A percentile compares a stretch with the other conserved stretches of the same genome.
Evolutionary conservation across 2,888 invertebrate species (phyloP).

Genomic region (Drosophila algonquin): DNA sequence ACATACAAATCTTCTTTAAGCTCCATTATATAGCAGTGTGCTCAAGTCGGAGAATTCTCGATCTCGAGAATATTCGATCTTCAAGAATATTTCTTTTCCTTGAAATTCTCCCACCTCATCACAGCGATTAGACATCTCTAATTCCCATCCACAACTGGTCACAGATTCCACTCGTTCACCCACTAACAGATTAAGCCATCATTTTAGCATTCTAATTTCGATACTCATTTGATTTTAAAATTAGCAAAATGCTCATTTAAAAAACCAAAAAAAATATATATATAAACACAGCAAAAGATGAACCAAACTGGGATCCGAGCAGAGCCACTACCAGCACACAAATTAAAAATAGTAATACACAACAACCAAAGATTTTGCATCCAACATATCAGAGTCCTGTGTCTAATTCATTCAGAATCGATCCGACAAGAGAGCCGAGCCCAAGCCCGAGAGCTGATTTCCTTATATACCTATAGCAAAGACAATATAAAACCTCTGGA

Average conservation of each 20-base stretch:
- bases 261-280: conserved; percentile 8
- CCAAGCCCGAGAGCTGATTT: conserved; percentile 34
- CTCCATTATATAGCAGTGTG: neutral
- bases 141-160: conserved; percentile 25
- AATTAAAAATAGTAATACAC: conserved; percentile 56
- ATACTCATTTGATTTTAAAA: conserved; percentile 42
- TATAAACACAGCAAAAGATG: conserved; percentile 14
- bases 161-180: conserved; percentile 23
- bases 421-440: conserved; percentile 13
- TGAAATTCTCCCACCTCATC: no score
- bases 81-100: neutral
- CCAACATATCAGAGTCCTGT: conserved; percentile 36
- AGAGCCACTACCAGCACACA: conserved; percentile 62
- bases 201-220: conserved; percentile 33
- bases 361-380: conserved; percentile 83
- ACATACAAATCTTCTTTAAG: conserved; percentile 1
- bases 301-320: conserved; percentile 56
- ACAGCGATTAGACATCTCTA: no score
- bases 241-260: conserved; percentile 67
- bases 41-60: neutral
- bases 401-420: conserved; percentile 56
- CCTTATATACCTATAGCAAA: conserved; percentile 3
- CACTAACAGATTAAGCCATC: conserved; percentile 9
- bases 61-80: neutral
- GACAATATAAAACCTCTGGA: no score